A percentile compares a stretch with the other conserved stretches of the same genome.
Evolutionary conservation across 2,888 invertebrate genomes (phyloP).

Genomic region (Galerucella calmariensis): DNA sequence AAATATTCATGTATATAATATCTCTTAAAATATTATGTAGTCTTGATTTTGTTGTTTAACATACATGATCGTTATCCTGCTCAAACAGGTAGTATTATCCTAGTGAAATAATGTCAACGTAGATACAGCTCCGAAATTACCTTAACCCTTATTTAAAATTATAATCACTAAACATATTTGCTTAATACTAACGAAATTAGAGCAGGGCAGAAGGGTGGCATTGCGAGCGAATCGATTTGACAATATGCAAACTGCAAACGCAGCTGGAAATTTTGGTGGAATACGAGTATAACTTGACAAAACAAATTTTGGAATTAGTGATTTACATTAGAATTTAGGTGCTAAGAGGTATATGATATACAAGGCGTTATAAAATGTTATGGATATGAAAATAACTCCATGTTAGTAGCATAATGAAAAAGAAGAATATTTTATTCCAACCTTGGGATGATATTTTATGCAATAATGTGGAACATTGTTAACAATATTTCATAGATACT

Average conservation of each 20-base stretch:
- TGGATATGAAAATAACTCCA: too few relatives aligned
- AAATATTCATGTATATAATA: too few relatives aligned
- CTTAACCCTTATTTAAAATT: constrained; percentile 5
- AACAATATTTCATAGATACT: too few relatives aligned
- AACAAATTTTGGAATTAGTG: not conserved
- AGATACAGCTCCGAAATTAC: not conserved
- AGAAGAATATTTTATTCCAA: too few relatives aligned
- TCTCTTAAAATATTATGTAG: too few relatives aligned
- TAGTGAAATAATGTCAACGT: not conserved
- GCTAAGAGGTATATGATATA: not conserved
- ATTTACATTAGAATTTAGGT: not conserved
- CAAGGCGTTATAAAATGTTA: not conserved
- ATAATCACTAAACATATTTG: constrained; percentile 20
- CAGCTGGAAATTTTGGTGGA: not conserved
- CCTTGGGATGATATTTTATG: too few relatives aligned
- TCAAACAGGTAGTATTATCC: not conserved
- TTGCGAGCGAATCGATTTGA: not conserved
- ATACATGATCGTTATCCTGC: not conserved
- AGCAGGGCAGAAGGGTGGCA: not conserved
- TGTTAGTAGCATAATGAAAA: too few relatives aligned
- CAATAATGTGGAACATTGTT: too few relatives aligned
- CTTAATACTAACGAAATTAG: constrained; percentile 10
- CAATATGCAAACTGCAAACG: not conserved
- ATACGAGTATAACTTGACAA: not conserved
- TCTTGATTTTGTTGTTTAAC: too few relatives aligned